Evolutionary conservation across 2,888 invertebrate species (phyloP), one percentile per base, ranked within the genome.

Genomic region (Ferrisia virgata): DNA sequence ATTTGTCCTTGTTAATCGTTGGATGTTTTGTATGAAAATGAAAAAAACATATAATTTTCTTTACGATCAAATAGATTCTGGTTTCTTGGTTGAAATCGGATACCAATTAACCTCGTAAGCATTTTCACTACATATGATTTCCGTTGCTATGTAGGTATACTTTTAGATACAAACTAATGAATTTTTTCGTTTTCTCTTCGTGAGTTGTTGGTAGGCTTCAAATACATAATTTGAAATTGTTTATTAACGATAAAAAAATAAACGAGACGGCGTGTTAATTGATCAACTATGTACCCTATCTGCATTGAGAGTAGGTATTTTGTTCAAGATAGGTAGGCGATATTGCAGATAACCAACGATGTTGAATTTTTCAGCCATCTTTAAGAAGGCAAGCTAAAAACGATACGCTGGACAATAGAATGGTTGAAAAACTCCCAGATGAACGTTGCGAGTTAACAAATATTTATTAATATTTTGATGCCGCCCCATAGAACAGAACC

Each of bases 391-490:
- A 22, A 53, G 53, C 22, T 53, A 22, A 18, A 53, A 22, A 53
- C 22, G 11, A 28, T 28, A 15, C 6, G 13, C 28, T 8, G 15
- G 28, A 69, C 15, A 69, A 69, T 76, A 76, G 72, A 33, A 36
- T 18, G 36, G 36, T 76, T 18, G 28, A 76, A 18, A 53, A 53
- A 53, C 53, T 53, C 53, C 72, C 28, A 15, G 72, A 18, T 76
- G 72, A 76, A 11, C 9, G 31, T 76, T 28, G 25, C 72, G 28
- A 28, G 64, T 58, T 82, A 82, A 82, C 82, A 58, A 82, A 82
- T 82, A 82, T 82, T 82, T 82, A 82, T 82, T 82, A 82, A 64
- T 82, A 82, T 82, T 82, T 82, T 82, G 82, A 39, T 64, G 28
- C 82, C 64, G 64, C 82, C 82, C 64, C 18, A n/a, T 36, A 36